Conservation (phyloP, 2,888 invertebrate species). For the Spodoptera picta region DNA sequence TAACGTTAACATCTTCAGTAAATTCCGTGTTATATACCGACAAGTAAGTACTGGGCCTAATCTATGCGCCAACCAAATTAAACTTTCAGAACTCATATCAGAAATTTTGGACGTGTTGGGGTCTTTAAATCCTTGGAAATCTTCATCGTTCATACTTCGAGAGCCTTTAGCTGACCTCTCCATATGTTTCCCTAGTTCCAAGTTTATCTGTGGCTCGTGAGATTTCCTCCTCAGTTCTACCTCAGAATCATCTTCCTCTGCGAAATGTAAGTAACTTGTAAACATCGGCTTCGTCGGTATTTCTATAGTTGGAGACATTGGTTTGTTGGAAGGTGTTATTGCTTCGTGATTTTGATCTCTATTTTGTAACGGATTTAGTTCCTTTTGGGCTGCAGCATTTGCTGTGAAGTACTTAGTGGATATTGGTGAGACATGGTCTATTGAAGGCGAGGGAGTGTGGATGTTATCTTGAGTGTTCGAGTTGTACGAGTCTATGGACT, state of each 20-base stretch:
- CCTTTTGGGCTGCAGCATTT: slow-evolving; percentile 58
- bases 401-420: slow-evolving; percentile 65
- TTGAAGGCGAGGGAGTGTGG: slow-evolving; percentile 79
- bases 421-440: slow-evolving; percentile 80
- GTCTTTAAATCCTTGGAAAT: slow-evolving; percentile 62
- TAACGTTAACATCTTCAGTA: slow-evolving; percentile 97
- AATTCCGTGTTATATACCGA: slow-evolving; percentile 95
- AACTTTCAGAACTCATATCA: slow-evolving; percentile 95
- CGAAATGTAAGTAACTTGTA: slow-evolving; percentile 84
- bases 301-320: slow-evolving; percentile 92
- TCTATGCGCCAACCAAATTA: slow-evolving; percentile 97
- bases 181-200: slow-evolving; percentile 64
- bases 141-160: slow-evolving; percentile 65
- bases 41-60: slow-evolving; percentile 98
- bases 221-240: slow-evolving; percentile 62
- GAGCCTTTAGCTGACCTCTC: slow-evolving; percentile 53
- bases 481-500: slow-evolving; percentile 78
- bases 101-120: slow-evolving; percentile 90
- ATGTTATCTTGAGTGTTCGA: slow-evolving; percentile 73
- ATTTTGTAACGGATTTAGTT: slow-evolving; percentile 59
- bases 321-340: slow-evolving; percentile 59
- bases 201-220: slow-evolving; percentile 62
- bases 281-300: slow-evolving; percentile 89
- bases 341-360: slow-evolving; percentile 64
- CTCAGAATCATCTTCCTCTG: slow-evolving; percentile 72